A percentile compares a stretch with the other conserved stretches of the same genome.
Conservation (phyloP, 2,888 invertebrate species). For the Itoplectis maculator region DNA sequence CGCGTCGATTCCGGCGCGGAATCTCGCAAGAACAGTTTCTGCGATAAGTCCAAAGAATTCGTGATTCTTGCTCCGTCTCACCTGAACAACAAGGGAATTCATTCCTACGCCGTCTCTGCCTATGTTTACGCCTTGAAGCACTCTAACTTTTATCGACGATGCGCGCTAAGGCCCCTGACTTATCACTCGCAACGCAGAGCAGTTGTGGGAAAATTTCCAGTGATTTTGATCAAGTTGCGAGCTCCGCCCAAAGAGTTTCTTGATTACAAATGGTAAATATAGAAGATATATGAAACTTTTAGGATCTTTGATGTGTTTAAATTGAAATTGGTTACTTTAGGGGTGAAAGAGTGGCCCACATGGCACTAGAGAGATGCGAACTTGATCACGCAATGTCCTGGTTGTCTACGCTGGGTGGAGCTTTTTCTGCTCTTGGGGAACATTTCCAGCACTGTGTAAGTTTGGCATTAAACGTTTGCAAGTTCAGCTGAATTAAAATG, state of each 20-base stretch:
- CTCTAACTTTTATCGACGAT: constrained; percentile 75
- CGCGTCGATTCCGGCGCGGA: constrained; percentile 3
- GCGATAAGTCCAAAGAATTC: constrained; percentile 13
- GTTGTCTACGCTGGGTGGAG: constrained; percentile 98
- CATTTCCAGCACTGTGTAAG: constrained; percentile 92
- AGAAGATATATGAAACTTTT: constrained; percentile 17
- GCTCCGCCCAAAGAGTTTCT: constrained; percentile 88
- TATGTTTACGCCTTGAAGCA: constrained; percentile 72
- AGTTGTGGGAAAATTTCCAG: not conserved
- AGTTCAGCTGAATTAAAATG: not conserved
- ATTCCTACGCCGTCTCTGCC: constrained; percentile 78
- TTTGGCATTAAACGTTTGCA: constrained; percentile 34
- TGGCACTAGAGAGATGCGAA: constrained; percentile 89
- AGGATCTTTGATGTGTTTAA: not conserved
- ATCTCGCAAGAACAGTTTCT: not conserved
- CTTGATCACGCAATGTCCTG: constrained; percentile 95
- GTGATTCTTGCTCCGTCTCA: constrained; percentile 45
- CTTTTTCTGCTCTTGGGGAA: constrained; percentile 97
- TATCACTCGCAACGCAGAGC: constrained; percentile 19
- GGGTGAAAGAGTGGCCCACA: constrained; percentile 85
- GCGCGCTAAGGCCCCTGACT: constrained; percentile 70
- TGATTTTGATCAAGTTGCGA: constrained; percentile 85
- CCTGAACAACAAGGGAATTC: constrained; percentile 74
- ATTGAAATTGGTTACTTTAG: constrained; percentile 78
- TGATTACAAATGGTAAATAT: constrained; percentile 89